Conservation (phyloP, 1,140 invertebrate species). For the Zaprionus lachaisei region DNA sequence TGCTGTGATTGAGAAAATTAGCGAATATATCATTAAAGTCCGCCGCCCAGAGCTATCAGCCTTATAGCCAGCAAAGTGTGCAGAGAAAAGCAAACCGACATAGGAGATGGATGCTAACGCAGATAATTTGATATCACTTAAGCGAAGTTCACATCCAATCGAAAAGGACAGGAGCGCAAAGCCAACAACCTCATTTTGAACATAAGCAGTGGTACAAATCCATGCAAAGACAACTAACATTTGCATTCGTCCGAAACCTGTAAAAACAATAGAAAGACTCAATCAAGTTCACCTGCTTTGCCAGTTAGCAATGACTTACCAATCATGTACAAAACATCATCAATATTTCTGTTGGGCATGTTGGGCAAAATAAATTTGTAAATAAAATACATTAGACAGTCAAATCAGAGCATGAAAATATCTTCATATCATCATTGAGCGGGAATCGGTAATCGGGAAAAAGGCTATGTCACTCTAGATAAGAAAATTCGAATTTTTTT, state of each 20-base stretch:
- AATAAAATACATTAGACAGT: neutral
- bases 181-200: neutral
- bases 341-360: slow-evolving; percentile 8
- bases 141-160: neutral
- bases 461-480: too few relatives aligned
- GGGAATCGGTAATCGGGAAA: too few relatives aligned
- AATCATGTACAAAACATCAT: slow-evolving; percentile 20
- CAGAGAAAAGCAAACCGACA: neutral
- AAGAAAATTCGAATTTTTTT: too few relatives aligned
- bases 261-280: neutral
- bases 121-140: neutral
- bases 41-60: too few relatives aligned
- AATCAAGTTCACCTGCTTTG: neutral
- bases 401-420: too few relatives aligned
- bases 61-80: neutral
- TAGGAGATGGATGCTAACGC: neutral
- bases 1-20: too few relatives aligned
- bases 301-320: slow-evolving; percentile 7
- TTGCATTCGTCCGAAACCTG: slow-evolving; percentile 25
- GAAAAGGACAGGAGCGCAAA: neutral
- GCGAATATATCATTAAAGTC: too few relatives aligned
- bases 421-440: too few relatives aligned
- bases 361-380: neutral
- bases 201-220: neutral
- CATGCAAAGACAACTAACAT: neutral